Base-by-base conservation (phyloP, 2,113 vertebrate species). In the Thalassarche chlororhynchos region DNA sequence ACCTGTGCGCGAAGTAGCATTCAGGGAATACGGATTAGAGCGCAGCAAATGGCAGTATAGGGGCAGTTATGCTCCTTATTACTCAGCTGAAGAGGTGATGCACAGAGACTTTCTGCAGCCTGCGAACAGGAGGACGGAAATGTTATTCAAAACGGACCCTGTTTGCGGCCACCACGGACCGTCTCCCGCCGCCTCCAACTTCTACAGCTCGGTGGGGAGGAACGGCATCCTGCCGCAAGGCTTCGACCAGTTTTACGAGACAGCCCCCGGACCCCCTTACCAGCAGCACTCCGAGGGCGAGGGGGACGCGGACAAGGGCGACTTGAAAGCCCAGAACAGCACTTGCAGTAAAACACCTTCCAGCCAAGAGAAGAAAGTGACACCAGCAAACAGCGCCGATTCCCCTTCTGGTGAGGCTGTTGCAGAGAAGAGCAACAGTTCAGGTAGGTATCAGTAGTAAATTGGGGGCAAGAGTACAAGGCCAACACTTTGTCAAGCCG, bases 211-310 rank as follows among this genome's bases (percentile, higher is more conserved):
- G 10, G 99, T 99, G 94, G 99, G 99, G 86, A 99, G 99, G 93
- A 99, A 99, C 85, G 99, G 99, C 88, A 99, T 99, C 96, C 99
- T 99, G 93, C 99, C 99, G 71, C 99, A 99, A 98, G 99, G 99
- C 93, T 99, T 99, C 96, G 99, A 99, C 97, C 99, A 99, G 97
- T 99, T 99, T 98, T 99, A 99, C 95, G 99, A 99, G 97, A 97
- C 98, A 21, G 96, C 97, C 28, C 98, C 98, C 23, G 98, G 97
- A 75, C 93, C 98, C 74, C 96, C 97, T 34, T 98, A 98, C 96
- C 95, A 98, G 89, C 95, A 96, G 75, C 98, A 98, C 74, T 97
- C 98, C 78, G 97, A 98, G 89, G 93, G 96, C 49, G 97, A 98
- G 76, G 97, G 96, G 62, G 97, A 97, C 23, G 87, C 87, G 8